Conservation (phyloP, 37 sponge, comb jelly and placozoan species). For the Halichondria panicea region DNA sequence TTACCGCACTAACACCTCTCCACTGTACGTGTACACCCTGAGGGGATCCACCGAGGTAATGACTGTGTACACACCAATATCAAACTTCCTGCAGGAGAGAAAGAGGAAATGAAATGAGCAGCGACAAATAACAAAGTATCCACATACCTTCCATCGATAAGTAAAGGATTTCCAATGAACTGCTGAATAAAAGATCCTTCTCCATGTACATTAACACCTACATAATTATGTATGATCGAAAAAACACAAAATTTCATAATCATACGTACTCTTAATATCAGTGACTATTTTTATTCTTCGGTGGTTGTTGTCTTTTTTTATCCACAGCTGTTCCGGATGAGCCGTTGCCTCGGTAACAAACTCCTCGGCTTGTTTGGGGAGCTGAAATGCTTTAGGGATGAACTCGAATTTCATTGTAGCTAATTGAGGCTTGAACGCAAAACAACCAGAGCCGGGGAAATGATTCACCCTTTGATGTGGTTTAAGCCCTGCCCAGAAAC, state of each 20-base stretch:
- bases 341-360: slow-evolving; percentile 31
- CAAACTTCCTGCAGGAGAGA: slow-evolving; percentile 63
- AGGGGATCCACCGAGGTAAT: slow-evolving; percentile 75
- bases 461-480: slow-evolving; percentile 64
- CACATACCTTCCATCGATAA: slow-evolving; percentile 72
- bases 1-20: slow-evolving; percentile 66
- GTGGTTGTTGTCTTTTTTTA: slow-evolving; percentile 70
- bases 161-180: slow-evolving; percentile 66
- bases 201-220: slow-evolving; percentile 8
- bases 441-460: slow-evolving; percentile 65
- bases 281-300: slow-evolving; percentile 60
- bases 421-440: slow-evolving; percentile 49
- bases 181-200: slow-evolving; percentile 59
- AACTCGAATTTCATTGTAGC: slow-evolving; percentile 38
- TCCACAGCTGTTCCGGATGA: slow-evolving; percentile 64
- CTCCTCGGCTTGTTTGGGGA: slow-evolving; percentile 42
- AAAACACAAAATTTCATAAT: neutral
- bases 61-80: slow-evolving; percentile 73
- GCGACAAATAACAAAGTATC: neutral
- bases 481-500: slow-evolving; percentile 30
- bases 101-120: neutral
- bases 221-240: neutral
- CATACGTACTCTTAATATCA: slow-evolving; percentile 25
- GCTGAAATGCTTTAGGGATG: slow-evolving; percentile 40
- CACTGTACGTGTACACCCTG: slow-evolving; percentile 69